Conservation (phyloP, 2,888 invertebrate genomes). For the Vandiemenella viatica region DNA sequence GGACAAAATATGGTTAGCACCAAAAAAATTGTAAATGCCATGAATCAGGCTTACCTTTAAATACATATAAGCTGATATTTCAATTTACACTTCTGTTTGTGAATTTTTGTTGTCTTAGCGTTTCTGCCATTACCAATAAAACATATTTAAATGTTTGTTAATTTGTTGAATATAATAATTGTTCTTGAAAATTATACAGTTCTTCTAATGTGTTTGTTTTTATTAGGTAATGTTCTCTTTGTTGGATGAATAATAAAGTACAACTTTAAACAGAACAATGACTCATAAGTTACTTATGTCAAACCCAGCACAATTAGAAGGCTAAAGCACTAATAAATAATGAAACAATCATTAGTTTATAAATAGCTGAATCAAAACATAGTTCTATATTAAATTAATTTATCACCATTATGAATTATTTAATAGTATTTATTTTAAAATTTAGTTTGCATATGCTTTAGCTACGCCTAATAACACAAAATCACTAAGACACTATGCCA, state of each 20-base stretch:
- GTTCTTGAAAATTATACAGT: neutral
- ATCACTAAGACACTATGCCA: too few species aligned
- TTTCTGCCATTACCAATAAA: neutral
- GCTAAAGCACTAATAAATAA: too few species aligned
- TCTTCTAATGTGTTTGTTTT: neutral
- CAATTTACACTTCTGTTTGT: neutral
- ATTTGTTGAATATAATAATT: neutral
- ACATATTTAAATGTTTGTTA: neutral
- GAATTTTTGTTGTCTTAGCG: neutral
- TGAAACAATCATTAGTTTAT: too few species aligned
- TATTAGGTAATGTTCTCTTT: neutral
- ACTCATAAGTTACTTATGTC: too few species aligned
- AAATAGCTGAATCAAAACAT: too few species aligned
- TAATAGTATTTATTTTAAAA: too few species aligned
- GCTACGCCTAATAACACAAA: too few species aligned
- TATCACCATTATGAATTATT: too few species aligned
- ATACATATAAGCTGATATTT: neutral
- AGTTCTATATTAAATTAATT: too few species aligned
- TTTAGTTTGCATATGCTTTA: too few species aligned
- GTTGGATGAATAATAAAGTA: neutral
- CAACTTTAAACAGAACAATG: too few species aligned
- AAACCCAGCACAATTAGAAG: too few species aligned
- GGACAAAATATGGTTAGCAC: neutral
- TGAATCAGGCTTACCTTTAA: neutral
- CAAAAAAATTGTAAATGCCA: neutral